Evolutionary conservation across 2,888 invertebrate genomes (phyloP), one percentile per base, ranked within the genome.

Genomic region (Neuroscelio doddi): DNA sequence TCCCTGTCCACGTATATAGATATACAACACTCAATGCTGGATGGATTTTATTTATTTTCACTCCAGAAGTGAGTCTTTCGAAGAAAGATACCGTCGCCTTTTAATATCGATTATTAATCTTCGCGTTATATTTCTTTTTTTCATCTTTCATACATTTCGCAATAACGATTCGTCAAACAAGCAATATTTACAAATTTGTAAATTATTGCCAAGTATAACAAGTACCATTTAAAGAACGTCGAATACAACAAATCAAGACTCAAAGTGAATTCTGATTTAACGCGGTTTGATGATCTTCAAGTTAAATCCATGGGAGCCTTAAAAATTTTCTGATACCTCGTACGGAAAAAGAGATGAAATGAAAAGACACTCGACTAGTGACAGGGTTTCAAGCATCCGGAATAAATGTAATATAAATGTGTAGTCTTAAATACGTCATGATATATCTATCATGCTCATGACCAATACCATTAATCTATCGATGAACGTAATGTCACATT

Each of bases 391-490:
- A 71, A 76, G 73, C 72, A 76, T 75, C 71, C 69, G 78, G 77
- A 79, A 81, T 81, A 78, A 80, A 76, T 80, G 77, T 79, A 77
- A 79, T 70, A 75, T 79, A 77, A 78, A 78, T 79, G 78, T 80
- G 77, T 80, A 78, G 79, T 77, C 74, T 76, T 76, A 72, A 77
- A 71, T 69, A 70, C 71, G 65, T 74, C 74, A 75, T 73, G 71
- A 74, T 72, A 72, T 67, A 77, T 76, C 69, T 71, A 73, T 59
- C 68, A 70, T 62, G 69, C 70, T 64, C 65, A 63, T 67, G 63
- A 65, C 67, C 67, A 70, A 56, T 68, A 72, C 67, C 67, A 72
- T 69, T 64, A 26, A 16, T 21, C 34, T 14, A 17, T 14, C 14
- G 34, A 14, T 14, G 10, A 30, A 30, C 9, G 30, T 30, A 14